Percentiles rank a stretch among this genome's conserved stretches.
phyloP scores from a whole-genome alignment of 2,888 invertebrate species.

The Ctenicera cuprea region DNA sequence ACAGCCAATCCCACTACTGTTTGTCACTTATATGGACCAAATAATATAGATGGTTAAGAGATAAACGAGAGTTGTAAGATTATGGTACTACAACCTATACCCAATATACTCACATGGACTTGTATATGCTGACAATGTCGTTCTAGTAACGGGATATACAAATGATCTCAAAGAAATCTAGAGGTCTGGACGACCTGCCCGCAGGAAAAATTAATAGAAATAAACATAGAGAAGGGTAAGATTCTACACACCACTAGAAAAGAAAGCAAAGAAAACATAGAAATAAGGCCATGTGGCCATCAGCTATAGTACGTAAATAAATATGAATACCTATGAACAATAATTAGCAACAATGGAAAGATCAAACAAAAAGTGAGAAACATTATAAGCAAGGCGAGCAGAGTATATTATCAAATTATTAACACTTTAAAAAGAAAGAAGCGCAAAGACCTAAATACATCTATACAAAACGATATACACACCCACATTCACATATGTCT shows the following conservation, averaged over 20 bases:
- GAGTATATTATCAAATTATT: background rate
- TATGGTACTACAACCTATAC: background rate
- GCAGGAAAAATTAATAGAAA: background rate
- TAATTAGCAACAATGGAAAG: background rate
- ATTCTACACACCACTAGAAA: background rate
- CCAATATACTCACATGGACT: background rate
- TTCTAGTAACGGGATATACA: background rate
- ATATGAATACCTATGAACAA: background rate
- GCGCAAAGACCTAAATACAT: background rate
- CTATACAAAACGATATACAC: conserved; percentile 4
- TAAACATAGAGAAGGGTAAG: background rate
- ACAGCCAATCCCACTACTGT: background rate
- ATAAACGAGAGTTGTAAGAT: background rate
- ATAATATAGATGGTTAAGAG: too few relatives aligned
- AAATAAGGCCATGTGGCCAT: background rate
- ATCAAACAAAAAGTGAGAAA: background rate
- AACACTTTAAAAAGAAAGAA: background rate
- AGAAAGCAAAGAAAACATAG: background rate
- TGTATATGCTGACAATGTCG: background rate
- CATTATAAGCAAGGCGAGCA: too few relatives aligned
- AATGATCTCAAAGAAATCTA: background rate
- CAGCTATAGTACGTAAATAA: background rate
- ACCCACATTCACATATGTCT: background rate
- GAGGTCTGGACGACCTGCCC: background rate
- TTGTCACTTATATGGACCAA: too few relatives aligned